Base-by-base conservation (phyloP, 2,797 vertebrate species). In the Phoxinus dragarum region DNA sequence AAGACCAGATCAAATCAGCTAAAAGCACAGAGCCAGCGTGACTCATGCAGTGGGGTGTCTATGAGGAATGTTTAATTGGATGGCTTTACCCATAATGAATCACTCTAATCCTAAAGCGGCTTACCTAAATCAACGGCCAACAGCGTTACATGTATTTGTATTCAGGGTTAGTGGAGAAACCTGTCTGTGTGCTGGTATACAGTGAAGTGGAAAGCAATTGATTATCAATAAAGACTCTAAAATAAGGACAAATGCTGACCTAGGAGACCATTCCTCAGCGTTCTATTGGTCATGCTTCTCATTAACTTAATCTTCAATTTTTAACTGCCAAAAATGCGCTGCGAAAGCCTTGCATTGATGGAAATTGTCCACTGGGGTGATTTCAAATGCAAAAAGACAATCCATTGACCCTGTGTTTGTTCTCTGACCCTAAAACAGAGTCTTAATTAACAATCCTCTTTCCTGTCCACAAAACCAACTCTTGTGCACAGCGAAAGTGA, bases 201-300 rank as follows among this genome's bases (percentile, higher is more conserved):
- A 85, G 88, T 84, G 40, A 86, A 89, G 86, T 88, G 79, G 42
- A 85, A 79, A 86, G 89, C 88, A 89, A 93, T 82, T 73, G 91
- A 93, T 92, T 93, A 88, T 90, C 88, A 90, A 88, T 89, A 90
- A 90, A 84, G 72, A 88, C 86, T 89, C 75, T 59, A 80, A 72
- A 89, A 85, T 84, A 77, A 85, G 59, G 85, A 89, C 87, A 92
- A 90, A 92, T 80, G 67, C 80, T 87, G 91, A 91, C 87, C 82
- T 82, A 75, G 74, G 79, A 86, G 82, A 47, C 74, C 21, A 85
- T 88, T 74, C 80, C 72, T 86, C 86, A 54, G 52, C 0, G 16
- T 67, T 69, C 64, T 67, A 68, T 69, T 73, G 86, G 79, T 31
- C 21, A 73, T 64, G 38, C 36, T 56, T 74, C 61, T 79, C 61